Conservation (phyloP, 2,888 invertebrate genomes). For the Heliconius ismenius region DNA sequence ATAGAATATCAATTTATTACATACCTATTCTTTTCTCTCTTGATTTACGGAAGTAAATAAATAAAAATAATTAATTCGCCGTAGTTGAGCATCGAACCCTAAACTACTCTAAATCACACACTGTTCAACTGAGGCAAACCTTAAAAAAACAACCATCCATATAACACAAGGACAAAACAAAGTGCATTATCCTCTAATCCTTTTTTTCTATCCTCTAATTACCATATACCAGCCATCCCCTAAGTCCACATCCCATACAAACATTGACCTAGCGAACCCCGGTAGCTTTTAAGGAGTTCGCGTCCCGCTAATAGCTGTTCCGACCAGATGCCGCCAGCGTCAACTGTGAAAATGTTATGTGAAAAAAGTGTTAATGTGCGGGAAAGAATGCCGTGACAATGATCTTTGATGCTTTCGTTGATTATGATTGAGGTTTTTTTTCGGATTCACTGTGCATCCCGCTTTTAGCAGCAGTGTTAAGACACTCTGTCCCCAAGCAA, state of each 20-base stretch:
- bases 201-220: constrained; percentile 36
- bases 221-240: constrained; percentile 37
- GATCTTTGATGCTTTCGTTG: background rate
- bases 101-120: background rate
- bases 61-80: too few relatives aligned
- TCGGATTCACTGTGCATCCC: background rate
- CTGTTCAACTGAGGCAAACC: background rate
- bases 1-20: too few relatives aligned
- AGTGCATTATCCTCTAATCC: constrained; percentile 25
- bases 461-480: background rate
- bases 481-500: too few relatives aligned
- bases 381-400: constrained; percentile 22
- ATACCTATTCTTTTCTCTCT: too few relatives aligned
- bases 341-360: constrained; percentile 37
- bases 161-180: constrained; percentile 30
- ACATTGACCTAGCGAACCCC: constrained; percentile 76
- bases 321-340: constrained; percentile 54
- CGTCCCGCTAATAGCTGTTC: constrained; percentile 75
- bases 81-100: background rate
- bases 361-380: constrained; percentile 40
- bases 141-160: constrained; percentile 4
- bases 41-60: too few relatives aligned
- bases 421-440: background rate
- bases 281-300: constrained; percentile 77
- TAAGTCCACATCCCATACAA: constrained; percentile 48